A percentile compares a stretch with the other conserved stretches of the same genome.
These are phyloP conservation scores for Phengaris arion DNA, from an alignment of 2,888 invertebrate genomes.

Conservation along the genomic window DNA sequence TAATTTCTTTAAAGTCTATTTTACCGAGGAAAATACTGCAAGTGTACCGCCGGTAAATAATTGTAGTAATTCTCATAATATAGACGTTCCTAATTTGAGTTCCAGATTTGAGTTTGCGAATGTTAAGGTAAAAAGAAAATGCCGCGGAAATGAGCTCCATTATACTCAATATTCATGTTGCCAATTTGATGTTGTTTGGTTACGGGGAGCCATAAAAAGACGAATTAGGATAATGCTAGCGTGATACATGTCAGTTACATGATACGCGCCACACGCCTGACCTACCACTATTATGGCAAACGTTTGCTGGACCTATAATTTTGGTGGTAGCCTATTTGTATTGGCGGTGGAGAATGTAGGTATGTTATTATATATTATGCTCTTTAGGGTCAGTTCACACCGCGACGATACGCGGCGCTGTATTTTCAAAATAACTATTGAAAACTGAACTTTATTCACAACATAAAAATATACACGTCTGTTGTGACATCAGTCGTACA, in stretches of 20 bases:
- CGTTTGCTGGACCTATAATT: slow-evolving; percentile 1
- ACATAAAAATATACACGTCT: too few species aligned
- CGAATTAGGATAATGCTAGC: slow-evolving; percentile 25
- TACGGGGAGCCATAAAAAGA: slow-evolving; percentile 9
- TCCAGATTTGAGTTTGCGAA: not conserved
- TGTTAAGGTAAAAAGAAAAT: not conserved
- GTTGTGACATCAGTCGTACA: too few species aligned
- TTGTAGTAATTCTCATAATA: too few species aligned
- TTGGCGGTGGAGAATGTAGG: not conserved
- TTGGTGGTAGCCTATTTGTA: not conserved
- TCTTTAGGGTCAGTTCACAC: too few species aligned
- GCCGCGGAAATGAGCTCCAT: not conserved
- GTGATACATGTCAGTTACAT: slow-evolving; percentile 10
- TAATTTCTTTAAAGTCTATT: too few species aligned
- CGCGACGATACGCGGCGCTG: too few species aligned
- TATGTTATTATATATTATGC: too few species aligned
- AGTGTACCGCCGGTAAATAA: too few species aligned
- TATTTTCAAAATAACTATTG: too few species aligned
- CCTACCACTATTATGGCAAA: not conserved
- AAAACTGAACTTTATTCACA: too few species aligned
- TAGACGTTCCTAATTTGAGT: not conserved
- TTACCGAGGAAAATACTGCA: too few species aligned
- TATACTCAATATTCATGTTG: slow-evolving; percentile 8
- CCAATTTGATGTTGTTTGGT: slow-evolving; percentile 12
- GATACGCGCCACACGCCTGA: not conserved